phyloP scores from a whole-genome alignment of 2,113 vertebrate species.

The Epinephelus cyanopodus region DNA sequence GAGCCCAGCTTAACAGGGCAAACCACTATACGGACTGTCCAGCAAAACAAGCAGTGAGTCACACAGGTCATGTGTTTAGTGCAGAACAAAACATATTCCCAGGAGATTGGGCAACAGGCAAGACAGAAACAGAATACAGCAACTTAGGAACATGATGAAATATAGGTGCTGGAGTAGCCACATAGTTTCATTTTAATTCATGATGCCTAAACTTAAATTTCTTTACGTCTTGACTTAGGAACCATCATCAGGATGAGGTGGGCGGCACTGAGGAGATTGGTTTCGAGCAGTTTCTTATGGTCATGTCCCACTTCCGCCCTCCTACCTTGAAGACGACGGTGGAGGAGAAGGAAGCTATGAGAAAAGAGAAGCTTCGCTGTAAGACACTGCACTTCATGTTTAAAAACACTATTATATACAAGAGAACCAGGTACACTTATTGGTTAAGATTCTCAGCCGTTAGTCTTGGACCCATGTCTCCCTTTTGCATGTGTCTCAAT shows the following conservation, averaged over 20 bases:
- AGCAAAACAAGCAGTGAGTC: neutral
- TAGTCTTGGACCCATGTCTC: neutral
- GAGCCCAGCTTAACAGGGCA: neutral
- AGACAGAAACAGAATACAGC: neutral
- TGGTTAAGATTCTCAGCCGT: neutral
- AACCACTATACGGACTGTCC: neutral
- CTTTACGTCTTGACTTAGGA: constrained; percentile 80
- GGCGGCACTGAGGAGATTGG: constrained; percentile 87
- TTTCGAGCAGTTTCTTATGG: constrained; percentile 94
- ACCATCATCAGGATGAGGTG: constrained; percentile 83
- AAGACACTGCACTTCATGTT: constrained; percentile 50
- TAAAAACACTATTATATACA: neutral
- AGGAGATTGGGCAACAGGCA: neutral
- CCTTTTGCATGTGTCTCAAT: neutral
- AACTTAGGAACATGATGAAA: neutral
- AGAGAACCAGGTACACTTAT: neutral
- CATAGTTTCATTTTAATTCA: neutral
- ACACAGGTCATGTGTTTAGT: neutral
- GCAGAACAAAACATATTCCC: too few species aligned
- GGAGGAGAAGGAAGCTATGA: constrained; percentile 86
- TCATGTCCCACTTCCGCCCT: constrained; percentile 95
- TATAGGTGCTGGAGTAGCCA: neutral
- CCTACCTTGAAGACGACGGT: constrained; percentile 83
- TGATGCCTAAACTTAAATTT: neutral
- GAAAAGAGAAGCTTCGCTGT: constrained; percentile 93